Evolutionary conservation across 2,888 invertebrate species (phyloP), one percentile per base, ranked within the genome.

Genomic region (Lapara coniferarum): DNA sequence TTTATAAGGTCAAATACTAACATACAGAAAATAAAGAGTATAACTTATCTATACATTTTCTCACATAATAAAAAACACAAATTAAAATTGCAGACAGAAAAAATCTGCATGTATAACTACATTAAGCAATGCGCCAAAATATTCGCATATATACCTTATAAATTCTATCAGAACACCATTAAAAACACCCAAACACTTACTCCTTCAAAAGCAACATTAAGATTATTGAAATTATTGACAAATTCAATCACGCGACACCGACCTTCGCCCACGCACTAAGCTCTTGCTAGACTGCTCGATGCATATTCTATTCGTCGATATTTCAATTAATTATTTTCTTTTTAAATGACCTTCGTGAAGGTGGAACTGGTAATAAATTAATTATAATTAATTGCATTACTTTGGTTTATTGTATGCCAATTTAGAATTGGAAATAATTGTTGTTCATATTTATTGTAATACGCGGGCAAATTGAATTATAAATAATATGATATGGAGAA

Each of bases 201-300:
- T 59, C 44, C 10, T 44, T 56, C 55, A 19, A 59, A 59, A 44
- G 10, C 7, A 44, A 13, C 2, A 30, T n/a, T 5, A 44, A 10
- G 37, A 58, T 58, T 58, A 37, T 13, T 44, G 44, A 52, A 4
- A 59, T 68, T 59, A 68, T 58, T 37, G 51, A 52, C 51, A 51
- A n/a, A 52, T 51, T 68, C 52, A 37, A 68, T 58, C 68, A 59
- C 51, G 12, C 58, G 49, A 44, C 16, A 37, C n/a, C 19, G 69
- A 66, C 53, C 56, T 30, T 51, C 69, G 69, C 69, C 69, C 66
- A 69, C 69, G 66, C 69, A 55, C 10, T 16, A 10, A 14, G 2
- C 19, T 19, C 16, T 4, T 53, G 52, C 53, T 56, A 37, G 59
- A n/a, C 59, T 59, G 59, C 44, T 59, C 44, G 44, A 37, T n/a